A percentile compares a stretch with the other conserved stretches of the same genome.
Evolutionary conservation across 1,140 invertebrate genomes (phyloP).

Genomic region (Neodiprion virginianus): DNA sequence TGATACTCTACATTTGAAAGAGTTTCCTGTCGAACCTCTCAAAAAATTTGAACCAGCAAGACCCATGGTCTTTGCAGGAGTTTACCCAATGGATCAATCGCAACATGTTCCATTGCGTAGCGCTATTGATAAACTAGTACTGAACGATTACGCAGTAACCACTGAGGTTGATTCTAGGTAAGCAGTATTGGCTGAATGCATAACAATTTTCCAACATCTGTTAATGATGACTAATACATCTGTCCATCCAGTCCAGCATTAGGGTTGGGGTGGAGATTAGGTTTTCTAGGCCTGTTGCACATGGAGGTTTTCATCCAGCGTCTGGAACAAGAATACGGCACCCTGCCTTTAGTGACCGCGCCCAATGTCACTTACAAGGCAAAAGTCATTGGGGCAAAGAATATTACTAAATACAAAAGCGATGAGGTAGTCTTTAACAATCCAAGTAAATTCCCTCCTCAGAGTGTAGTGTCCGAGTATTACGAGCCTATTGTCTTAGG

Average conservation of each 20-base stretch:
- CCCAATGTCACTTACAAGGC: constrained; percentile 96
- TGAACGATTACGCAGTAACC: constrained; percentile 95
- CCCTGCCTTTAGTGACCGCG: constrained; percentile 88
- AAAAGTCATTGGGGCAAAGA: constrained; percentile 71
- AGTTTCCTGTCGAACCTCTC: constrained; percentile 66
- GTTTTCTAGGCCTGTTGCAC: constrained; percentile 93
- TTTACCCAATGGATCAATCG: constrained; percentile 92
- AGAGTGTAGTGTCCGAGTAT: constrained; percentile 72
- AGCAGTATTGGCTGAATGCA: neutral
- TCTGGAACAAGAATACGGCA: constrained; percentile 91
- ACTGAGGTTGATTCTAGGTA: constrained; percentile 83
- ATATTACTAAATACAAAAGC: constrained; percentile 68
- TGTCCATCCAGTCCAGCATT: constrained; percentile 79
- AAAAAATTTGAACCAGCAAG: constrained; percentile 73
- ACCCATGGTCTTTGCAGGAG: constrained; percentile 94
- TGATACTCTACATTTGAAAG: constrained; percentile 78
- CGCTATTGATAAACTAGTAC: constrained; percentile 87
- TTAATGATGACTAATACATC: neutral
- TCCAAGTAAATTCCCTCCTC: constrained; percentile 81
- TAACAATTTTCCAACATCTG: neutral
- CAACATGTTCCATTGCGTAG: constrained; percentile 75
- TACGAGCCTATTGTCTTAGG: constrained; percentile 89
- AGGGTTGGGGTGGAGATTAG: constrained; percentile 92
- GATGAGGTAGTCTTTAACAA: constrained; percentile 81
- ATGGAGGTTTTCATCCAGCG: constrained; percentile 96